Percentiles rank a stretch among this genome's conserved stretches.
Conservation (phyloP, 92 coral and sea anemone species). For the Pocillopora meandrina region DNA sequence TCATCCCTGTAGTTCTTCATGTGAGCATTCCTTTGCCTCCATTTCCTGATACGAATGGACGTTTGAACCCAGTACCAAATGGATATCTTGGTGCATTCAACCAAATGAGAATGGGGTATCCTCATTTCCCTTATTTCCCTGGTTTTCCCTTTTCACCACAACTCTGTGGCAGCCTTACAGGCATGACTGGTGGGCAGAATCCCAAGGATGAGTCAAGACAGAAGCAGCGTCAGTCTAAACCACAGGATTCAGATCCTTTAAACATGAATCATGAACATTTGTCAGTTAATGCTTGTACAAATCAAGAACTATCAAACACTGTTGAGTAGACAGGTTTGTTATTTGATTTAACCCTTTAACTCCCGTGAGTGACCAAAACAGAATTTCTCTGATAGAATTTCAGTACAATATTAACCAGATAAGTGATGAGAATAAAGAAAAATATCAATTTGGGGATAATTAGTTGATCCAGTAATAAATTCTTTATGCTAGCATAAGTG, state of each 20-base stretch:
- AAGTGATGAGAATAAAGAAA: too few relatives aligned
- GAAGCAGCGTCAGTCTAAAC: conserved; percentile 21
- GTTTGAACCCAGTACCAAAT: conserved; percentile 21
- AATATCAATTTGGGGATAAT: too few relatives aligned
- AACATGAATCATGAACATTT: not conserved
- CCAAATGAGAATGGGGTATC: conserved; percentile 31
- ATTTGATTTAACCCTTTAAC: not conserved
- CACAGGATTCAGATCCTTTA: conserved; percentile 14
- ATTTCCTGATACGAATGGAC: conserved; percentile 29
- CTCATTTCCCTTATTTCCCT: conserved; percentile 17
- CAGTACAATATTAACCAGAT: too few relatives aligned
- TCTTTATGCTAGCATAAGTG: too few relatives aligned
- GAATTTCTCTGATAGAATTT: too few relatives aligned
- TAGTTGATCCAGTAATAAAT: too few relatives aligned
- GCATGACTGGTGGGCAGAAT: conserved; percentile 4
- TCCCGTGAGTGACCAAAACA: too few relatives aligned
- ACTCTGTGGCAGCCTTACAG: not conserved
- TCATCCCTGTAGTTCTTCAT: conserved; percentile 85
- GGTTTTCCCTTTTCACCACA: conserved; percentile 21
- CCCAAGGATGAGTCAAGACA: conserved; percentile 32
- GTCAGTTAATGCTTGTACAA: not conserved
- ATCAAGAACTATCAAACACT: not conserved
- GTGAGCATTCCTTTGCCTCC: conserved; percentile 51
- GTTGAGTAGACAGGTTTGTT: not conserved
- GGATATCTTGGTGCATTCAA: conserved; percentile 19